Evolutionary conservation across 2,797 vertebrate species (phyloP).

Genomic region (Sebastiscus albofasciatus): DNA sequence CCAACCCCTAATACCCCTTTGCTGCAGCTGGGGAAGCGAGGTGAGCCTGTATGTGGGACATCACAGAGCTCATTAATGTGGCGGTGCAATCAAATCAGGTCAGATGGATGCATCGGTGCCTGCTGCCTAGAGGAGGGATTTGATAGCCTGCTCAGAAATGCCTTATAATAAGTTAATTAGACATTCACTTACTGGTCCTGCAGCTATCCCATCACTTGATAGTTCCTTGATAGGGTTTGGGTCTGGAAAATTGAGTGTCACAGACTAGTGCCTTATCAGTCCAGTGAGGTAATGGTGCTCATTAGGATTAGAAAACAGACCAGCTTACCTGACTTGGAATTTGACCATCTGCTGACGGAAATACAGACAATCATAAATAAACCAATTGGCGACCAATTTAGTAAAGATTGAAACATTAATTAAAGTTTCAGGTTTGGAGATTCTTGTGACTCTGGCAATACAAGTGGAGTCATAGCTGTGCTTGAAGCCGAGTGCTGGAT

Average conservation of each 20-base stretch:
- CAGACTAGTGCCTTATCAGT: slow-evolving; percentile 66
- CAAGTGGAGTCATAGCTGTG: slow-evolving; percentile 22
- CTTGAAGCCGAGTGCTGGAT: slow-evolving; percentile 33
- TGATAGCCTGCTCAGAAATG: slow-evolving; percentile 78
- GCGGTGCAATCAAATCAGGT: slow-evolving; percentile 83
- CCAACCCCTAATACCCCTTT: slow-evolving; percentile 36
- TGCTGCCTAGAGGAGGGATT: slow-evolving; percentile 74
- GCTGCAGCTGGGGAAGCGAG: slow-evolving; percentile 62
- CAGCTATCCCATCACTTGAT: slow-evolving; percentile 70
- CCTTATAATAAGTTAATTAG: slow-evolving; percentile 83
- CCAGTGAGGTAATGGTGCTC: slow-evolving; percentile 61
- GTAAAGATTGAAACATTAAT: slow-evolving; percentile 52
- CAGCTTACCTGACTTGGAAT: slow-evolving; percentile 43
- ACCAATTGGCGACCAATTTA: slow-evolving; percentile 42
- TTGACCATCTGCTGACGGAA: slow-evolving; percentile 33
- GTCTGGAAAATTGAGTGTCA: slow-evolving; percentile 68
- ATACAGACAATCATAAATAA: slow-evolving; percentile 52
- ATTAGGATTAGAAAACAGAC: slow-evolving; percentile 71
- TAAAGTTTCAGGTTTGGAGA: slow-evolving; percentile 23
- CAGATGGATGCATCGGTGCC: slow-evolving; percentile 78
- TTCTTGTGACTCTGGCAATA: slow-evolving; percentile 9
- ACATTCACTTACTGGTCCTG: slow-evolving; percentile 77
- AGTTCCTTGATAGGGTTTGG: slow-evolving; percentile 72
- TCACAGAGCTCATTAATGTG: slow-evolving; percentile 80
- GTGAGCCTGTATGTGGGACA: slow-evolving; percentile 78